Base-by-base conservation (phyloP, 2,113 vertebrate species). In the Tychaedon coryphoeus region DNA sequence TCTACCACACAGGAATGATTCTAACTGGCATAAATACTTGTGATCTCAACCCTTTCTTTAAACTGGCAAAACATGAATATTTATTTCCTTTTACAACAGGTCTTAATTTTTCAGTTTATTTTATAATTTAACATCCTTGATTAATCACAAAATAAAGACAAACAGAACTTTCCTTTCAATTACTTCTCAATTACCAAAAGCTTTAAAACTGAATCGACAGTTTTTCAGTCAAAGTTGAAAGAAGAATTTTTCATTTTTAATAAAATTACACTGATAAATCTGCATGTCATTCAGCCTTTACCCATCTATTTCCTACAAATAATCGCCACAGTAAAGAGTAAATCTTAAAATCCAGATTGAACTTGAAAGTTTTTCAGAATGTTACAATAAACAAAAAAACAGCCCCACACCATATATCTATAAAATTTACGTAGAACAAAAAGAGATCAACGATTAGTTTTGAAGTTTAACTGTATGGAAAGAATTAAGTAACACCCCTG, bases 321-420 rank as follows among this genome's bases (percentile, higher is more conserved):
- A 58, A 71, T 65, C 20, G 34, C 15, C 48, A 61, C 5, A 92
- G 69, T 38, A 81, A 81, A 93, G 0, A 73, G 28, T 10, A 83
- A 60, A 73, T n/a, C 42, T 61, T 73, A 70, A 91, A 84, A 87
- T 57, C 14, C n/a, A 81, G 42, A 53, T 6, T 36, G 42, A 84
- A 26, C 12, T 80, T 70, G 31, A 20, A 84, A 79, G 13, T 12
- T 65, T 64, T 77, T 66, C 33, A 73, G 29, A n/a, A 23, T 50
- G 14, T 53, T 58, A 70, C 3, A 57, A 58, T 53, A 47, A 80
- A 66, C 1, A 1, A 31, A 34, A 57, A 56, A 43, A 54, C 58
- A 24, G 4, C 1, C 13, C 11, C 10, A 48, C 9, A 40, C 3
- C 1, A 2, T 9, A 0, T 15, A 74, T 8, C 19, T 45, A 25